Evolutionary conservation across 23 tunicate genomes (phyloP).

Genomic region (Diplosoma virens): DNA sequence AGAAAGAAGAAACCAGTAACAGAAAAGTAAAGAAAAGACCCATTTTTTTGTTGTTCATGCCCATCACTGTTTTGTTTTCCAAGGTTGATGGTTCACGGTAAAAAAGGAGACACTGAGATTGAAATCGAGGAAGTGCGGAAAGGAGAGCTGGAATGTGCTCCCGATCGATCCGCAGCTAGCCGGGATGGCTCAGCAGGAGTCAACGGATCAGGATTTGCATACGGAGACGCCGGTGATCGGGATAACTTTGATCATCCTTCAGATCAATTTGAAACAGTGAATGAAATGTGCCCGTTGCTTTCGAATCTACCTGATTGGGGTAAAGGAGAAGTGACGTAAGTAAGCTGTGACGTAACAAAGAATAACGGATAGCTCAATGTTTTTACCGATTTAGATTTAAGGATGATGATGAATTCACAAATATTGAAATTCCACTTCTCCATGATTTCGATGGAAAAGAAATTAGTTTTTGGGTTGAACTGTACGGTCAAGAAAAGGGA

Average conservation of each 20-base stretch:
- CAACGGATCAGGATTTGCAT: neutral
- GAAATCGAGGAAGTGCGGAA: constrained; percentile 54
- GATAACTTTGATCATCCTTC: too few species aligned
- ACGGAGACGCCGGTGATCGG: neutral
- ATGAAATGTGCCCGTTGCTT: constrained; percentile 55
- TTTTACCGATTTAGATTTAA: constrained; percentile 42
- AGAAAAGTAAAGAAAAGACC: constrained; percentile 26
- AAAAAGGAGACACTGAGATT: constrained; percentile 49
- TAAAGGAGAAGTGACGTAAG: constrained; percentile 73
- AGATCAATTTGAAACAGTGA: constrained; percentile 35
- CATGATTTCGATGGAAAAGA: constrained; percentile 86
- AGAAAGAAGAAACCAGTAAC: constrained; percentile 34
- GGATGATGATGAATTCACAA: constrained; percentile 89
- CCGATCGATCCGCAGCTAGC: neutral
- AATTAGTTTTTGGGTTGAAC: constrained; percentile 91
- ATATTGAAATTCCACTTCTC: constrained; percentile 78
- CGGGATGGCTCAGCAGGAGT: constrained; percentile 32
- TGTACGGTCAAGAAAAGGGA: constrained; percentile 74
- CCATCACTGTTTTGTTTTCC: neutral
- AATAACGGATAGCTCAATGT: neutral
- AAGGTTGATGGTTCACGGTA: constrained; percentile 55
- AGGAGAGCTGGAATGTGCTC: neutral
- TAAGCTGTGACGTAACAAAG: neutral
- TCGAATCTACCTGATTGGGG: constrained; percentile 62
- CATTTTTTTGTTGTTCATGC: neutral